Base-by-base conservation (phyloP, 1,140 invertebrate genomes). In the Aphaenogaster floridana region DNA sequence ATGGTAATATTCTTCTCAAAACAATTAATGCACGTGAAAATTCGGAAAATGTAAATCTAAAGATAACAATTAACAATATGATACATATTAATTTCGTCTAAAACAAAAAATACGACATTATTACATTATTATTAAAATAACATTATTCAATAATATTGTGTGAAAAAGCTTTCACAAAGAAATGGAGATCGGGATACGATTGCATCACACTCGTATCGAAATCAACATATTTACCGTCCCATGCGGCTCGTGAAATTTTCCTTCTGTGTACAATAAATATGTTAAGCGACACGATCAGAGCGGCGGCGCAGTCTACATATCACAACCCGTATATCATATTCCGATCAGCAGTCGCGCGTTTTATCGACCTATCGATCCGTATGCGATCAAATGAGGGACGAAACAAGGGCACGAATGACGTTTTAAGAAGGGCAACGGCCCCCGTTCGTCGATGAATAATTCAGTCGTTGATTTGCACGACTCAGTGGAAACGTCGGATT, bases 371-470 rank as follows among this genome's bases (percentile, higher is more conserved):
- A 81, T 81, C 79, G 54, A 61, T 61, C 13, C 11, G 13, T 0
- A 39, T 39, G 42, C 15, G 54, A 61, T 61, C 28, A 61, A 83
- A 76, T 13, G 68, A 50, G 8, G 28, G 17, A 39, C n/a, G 54
- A 89, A 87, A 90, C 68, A 89, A 78, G 57, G 50, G 54, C 48
- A 52, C 34, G 71, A 57, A 78, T 45, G 48, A 50, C 39, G 3
- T 66, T 86, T 57, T 66, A 34, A 79, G 52, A 39, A 72, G 36
- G 64, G 64, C 48, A 81, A 71, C 42, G 54, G 68, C 17, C 21
- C 21, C 1, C 42, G 15, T 39, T 64, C 77, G 76, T 84, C 92
- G 92, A 92, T 93, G 92, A 92, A 93, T 92, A 87, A 93, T 93
- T 92, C 92, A 92, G 28, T 9, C 81, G 66, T 69, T 79, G 80